Percentiles rank a stretch among this genome's conserved stretches.
These are phyloP conservation scores for Ips typographus DNA, from an alignment of 1,140 invertebrate species.

Conservation along the genomic window DNA sequence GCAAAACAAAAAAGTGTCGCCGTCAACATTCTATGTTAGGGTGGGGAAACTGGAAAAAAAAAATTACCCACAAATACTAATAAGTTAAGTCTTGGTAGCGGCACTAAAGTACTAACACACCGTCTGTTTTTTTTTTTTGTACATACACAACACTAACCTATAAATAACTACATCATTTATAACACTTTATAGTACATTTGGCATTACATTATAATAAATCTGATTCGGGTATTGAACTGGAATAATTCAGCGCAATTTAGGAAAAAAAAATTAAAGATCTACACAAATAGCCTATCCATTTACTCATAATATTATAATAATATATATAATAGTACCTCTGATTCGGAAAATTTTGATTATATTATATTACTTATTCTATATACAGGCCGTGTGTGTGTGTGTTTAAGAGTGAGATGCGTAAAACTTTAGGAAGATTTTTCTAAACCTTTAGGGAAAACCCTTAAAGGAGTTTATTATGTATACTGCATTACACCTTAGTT, in stretches of 20 bases:
- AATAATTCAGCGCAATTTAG: background rate
- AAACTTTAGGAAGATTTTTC: too few relatives aligned
- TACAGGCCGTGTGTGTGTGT: too few relatives aligned
- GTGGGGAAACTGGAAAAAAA: background rate
- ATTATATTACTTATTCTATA: too few relatives aligned
- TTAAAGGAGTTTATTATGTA: too few relatives aligned
- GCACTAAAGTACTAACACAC: conserved; percentile 46
- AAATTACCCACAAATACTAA: conserved; percentile 26
- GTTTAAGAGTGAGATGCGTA: too few relatives aligned
- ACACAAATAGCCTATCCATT: background rate
- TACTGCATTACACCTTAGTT: too few relatives aligned
- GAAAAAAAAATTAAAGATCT: conserved; percentile 15
- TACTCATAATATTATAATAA: too few relatives aligned
- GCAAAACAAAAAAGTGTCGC: conserved; percentile 20
- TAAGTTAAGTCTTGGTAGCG: conserved; percentile 34
- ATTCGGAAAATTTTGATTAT: too few relatives aligned
- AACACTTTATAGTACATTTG: conserved; percentile 52
- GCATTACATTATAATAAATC: conserved; percentile 40
- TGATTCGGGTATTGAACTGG: background rate
- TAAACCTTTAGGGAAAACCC: too few relatives aligned
- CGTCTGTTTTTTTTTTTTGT: conserved; percentile 43
- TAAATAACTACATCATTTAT: conserved; percentile 36
- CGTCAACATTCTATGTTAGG: conserved; percentile 14
- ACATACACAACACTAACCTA: conserved; percentile 52
- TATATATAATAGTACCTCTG: too few relatives aligned